Conservation (phyloP, 2,888 invertebrate species). For the Zygogramma bicolorata region DNA sequence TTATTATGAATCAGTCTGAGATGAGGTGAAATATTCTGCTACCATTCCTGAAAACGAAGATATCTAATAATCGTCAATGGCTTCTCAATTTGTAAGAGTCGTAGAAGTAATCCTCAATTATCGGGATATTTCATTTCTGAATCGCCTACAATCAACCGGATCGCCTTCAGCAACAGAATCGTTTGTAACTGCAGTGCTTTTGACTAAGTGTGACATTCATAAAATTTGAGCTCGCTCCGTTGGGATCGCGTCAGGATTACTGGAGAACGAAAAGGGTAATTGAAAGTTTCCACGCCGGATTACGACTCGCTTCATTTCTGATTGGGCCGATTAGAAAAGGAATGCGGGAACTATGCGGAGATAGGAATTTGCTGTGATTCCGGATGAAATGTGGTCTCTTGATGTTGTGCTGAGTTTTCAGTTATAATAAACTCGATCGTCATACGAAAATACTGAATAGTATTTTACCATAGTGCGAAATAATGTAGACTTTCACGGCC, state of each 20-base stretch:
- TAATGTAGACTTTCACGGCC: no score
- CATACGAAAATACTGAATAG: no score
- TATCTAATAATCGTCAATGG: no score
- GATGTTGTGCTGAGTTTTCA: no score
- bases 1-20: no score
- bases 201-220: slow-evolving; percentile 31
- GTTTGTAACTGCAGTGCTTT: not conserved
- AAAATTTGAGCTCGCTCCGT: slow-evolving; percentile 36
- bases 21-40: no score
- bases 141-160: not conserved
- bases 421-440: no score
- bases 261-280: slow-evolving; percentile 39
- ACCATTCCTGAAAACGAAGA: no score
- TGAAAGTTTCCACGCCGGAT: slow-evolving; percentile 42
- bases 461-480: no score
- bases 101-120: no score
- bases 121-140: no score
- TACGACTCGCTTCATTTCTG: slow-evolving; percentile 30
- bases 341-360: slow-evolving; percentile 31
- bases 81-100: no score
- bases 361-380: slow-evolving; percentile 27
- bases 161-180: not conserved
- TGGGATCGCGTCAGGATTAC: slow-evolving; percentile 30
- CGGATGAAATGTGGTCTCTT: slow-evolving; percentile 24
- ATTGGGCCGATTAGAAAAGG: slow-evolving; percentile 40